Evolutionary conservation across 1,140 invertebrate species (phyloP).

Genomic region (Pseudomyrmex cubaensis): DNA sequence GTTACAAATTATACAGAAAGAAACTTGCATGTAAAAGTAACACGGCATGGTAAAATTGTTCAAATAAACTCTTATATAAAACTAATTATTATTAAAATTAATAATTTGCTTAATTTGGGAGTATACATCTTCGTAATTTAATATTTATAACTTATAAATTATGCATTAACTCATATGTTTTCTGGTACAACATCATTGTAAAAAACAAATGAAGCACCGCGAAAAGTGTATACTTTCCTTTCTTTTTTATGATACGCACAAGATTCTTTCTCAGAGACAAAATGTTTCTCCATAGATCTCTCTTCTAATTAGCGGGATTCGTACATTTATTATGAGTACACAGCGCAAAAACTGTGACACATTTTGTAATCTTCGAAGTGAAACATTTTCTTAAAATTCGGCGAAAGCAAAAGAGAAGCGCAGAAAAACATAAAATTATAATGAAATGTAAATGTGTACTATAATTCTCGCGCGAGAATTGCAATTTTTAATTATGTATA

Average conservation of each 20-base stretch:
- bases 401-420: background rate
- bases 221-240: background rate
- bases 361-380: background rate
- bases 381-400: slow-evolving; percentile 12
- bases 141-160: no score
- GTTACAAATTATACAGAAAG: no score
- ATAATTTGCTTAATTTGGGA: no score
- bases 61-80: no score
- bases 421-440: background rate
- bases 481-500: background rate
- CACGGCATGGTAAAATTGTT: no score
- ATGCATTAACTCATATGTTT: no score
- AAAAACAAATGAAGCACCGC: background rate
- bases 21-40: no score
- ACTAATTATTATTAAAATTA: no score
- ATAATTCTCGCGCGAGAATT: background rate
- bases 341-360: background rate
- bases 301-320: background rate
- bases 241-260: background rate
- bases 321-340: background rate
- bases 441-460: background rate
- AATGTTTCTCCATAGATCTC: background rate
- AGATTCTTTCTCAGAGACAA: background rate
- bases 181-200: background rate
- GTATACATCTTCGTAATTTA: no score